Evolutionary conservation across 2,888 invertebrate genomes (phyloP).

Genomic region (Scaptomyza reducta): DNA sequence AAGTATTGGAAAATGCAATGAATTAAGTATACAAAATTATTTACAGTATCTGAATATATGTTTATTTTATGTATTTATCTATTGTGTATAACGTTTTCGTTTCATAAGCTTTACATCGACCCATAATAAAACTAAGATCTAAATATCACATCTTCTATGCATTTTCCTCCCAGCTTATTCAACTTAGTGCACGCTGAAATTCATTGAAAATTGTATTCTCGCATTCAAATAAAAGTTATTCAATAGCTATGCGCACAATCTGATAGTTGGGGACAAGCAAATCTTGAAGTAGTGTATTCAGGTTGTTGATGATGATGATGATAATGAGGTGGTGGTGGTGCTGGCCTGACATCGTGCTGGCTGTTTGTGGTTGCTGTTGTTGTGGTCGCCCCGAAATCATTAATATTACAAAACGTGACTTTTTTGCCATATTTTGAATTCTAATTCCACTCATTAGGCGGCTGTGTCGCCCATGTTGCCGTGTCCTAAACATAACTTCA

Average conservation of each 20-base stretch:
- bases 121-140: too few species aligned
- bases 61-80: too few species aligned
- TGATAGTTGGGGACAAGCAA: constrained; percentile 4
- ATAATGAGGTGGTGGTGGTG: constrained; percentile 5
- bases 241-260: constrained; percentile 4
- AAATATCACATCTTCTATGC: too few species aligned
- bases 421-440: constrained; percentile 80
- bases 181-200: not conserved
- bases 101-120: too few species aligned
- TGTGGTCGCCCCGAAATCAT: constrained; percentile 77
- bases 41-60: too few species aligned
- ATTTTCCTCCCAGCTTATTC: too few species aligned
- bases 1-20: too few species aligned
- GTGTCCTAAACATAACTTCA: constrained; percentile 75
- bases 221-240: not conserved
- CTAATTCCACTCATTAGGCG: constrained; percentile 78
- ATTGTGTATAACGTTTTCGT: too few species aligned
- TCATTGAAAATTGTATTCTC: not conserved
- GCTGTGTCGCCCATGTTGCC: constrained; percentile 40
- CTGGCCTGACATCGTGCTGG: constrained; percentile 39
- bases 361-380: constrained; percentile 5
- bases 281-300: constrained; percentile 30
- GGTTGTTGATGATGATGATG: constrained; percentile 2
- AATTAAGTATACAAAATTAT: too few species aligned
- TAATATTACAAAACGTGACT: constrained; percentile 78